Conservation (phyloP, 1,140 invertebrate genomes). For the Lasaia peninsularis region DNA sequence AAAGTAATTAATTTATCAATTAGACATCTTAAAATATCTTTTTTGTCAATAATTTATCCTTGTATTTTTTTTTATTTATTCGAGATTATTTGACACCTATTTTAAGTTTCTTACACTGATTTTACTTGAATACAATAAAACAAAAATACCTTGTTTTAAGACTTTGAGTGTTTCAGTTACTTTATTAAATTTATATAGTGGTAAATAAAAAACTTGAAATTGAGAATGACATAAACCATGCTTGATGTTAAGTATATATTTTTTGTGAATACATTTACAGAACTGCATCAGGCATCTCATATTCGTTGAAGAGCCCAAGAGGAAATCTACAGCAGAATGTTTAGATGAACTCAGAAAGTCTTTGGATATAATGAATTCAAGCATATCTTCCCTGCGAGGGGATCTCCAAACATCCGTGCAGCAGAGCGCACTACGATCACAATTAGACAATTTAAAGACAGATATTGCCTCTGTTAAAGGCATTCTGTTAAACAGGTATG, state of each 20-base stretch:
- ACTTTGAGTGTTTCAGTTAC: no score
- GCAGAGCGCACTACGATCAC: conserved; percentile 76
- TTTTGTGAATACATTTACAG: no score
- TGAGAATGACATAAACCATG: no score
- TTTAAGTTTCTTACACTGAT: background rate
- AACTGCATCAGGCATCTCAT: conserved; percentile 81
- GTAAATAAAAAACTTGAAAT: no score
- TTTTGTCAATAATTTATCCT: no score
- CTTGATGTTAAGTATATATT: no score
- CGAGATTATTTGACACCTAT: no score
- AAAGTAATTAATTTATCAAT: no score
- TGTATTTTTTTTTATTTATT: no score
- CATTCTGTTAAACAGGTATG: conserved; percentile 84
- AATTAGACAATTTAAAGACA: conserved; percentile 84
- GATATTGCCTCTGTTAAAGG: conserved; percentile 88
- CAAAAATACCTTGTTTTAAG: no score
- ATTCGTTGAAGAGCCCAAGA: conserved; percentile 80
- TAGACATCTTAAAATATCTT: no score
- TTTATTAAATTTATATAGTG: no score
- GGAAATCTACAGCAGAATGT: conserved; percentile 79
- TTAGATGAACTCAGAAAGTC: conserved; percentile 83
- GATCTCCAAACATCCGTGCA: conserved; percentile 54
- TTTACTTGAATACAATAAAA: background rate
- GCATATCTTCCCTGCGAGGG: conserved; percentile 46
- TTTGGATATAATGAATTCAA: conserved; percentile 79